A percentile compares a stretch with the other conserved stretches of the same genome.
These are phyloP conservation scores for Parauchenoglanis punctatus DNA, from an alignment of 2,797 vertebrate genomes.

Conservation along the genomic window DNA sequence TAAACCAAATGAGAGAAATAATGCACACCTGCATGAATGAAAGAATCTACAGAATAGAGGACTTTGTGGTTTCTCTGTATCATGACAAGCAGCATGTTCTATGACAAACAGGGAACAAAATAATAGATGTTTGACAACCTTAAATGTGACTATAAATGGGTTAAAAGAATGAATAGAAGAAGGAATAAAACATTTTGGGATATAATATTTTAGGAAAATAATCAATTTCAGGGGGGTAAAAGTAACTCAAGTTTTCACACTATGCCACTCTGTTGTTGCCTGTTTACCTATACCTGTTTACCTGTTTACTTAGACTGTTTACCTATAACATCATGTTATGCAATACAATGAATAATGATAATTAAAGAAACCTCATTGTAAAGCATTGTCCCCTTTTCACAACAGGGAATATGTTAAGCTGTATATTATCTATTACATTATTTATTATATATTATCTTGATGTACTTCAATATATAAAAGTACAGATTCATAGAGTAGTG, in stretches of 20 bases:
- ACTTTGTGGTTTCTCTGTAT: not conserved
- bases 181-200: not conserved
- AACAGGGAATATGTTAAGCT: not conserved
- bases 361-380: not conserved
- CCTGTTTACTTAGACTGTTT: not conserved
- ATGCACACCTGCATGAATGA: not conserved
- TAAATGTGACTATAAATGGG: not conserved
- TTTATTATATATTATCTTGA: too few relatives aligned
- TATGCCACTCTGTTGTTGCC: not conserved
- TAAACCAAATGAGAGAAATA: not conserved
- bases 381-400: not conserved
- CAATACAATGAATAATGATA: not conserved
- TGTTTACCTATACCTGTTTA: too few relatives aligned
- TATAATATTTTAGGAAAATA: not conserved
- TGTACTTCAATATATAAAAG: not conserved
- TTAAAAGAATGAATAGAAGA: not conserved
- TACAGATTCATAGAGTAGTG: not conserved
- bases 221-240: not conserved
- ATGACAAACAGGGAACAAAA: not conserved
- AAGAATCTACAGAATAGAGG: not conserved
- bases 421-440: too few relatives aligned
- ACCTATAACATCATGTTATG: not conserved
- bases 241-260: not conserved
- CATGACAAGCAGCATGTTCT: not conserved
- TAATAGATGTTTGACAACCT: not conserved